Evolutionary conservation across 64 coral and sea anemone species (phyloP), one percentile per base, ranked within the genome.

Genomic region (Pocillopora verrucosa): DNA sequence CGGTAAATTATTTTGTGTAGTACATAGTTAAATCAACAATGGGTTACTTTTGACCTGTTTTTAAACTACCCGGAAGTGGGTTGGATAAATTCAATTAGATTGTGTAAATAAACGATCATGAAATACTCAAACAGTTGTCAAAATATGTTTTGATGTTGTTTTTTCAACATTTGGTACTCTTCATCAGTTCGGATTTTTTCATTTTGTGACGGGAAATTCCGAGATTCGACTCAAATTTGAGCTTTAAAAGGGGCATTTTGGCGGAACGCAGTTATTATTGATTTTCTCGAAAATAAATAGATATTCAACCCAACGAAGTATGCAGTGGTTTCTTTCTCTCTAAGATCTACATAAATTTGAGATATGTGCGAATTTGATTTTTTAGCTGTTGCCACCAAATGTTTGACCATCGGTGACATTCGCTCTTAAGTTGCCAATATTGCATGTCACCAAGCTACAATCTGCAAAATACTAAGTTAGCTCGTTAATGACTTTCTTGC

Each of bases 161-260:
- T 30, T 30, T 0, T 30, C 30, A 30, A 30, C 30, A 30, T 30
- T 30, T 30, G 30, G 56, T 82, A 82, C 45, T 82, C 25, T 82
- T 82, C 25, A 56, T 61, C 35, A 10, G 19, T 60, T 13, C 59
- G 24, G n/a, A 34, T 15, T 62, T 14, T 62, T 82, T 58, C 61
- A 84, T 22, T 67, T 67, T 67, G 64, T 22, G 64, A 67, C 14
- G 64, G 17, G 64, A 84, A 65, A 59, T 25, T 65, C 34, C 59
- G 67, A 84, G 35, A 36, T 84, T 56, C 19, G 34, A 51, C 36
- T 57, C 19, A 84, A 87, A 59, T 87, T 76, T 30, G 86, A 87
- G 86, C 56, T 59, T 69, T 41, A 87, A 59, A 59, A 75, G 69
- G 36, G 3, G 19, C 69, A 75, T 75, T 75, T 87, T 74, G 30